Base-by-base conservation (phyloP, 2,113 vertebrate genomes). In the Puma concolor region DNA sequence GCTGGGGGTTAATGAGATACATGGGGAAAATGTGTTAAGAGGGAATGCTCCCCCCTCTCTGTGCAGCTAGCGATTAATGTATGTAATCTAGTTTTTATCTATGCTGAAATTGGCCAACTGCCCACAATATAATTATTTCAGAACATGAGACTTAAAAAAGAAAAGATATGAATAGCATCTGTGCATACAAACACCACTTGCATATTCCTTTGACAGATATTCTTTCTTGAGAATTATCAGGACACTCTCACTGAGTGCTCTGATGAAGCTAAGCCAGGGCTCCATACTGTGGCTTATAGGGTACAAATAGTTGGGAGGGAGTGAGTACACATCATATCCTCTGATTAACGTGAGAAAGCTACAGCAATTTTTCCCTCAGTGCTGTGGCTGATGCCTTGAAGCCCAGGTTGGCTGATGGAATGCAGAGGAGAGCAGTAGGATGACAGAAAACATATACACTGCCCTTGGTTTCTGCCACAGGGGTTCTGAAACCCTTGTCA, bases 41-140 rank as follows among this genome's bases (percentile, higher is more conserved):
- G 15, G 29, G 19, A 85, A 67, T 63, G 4, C 52, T 63, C 5
- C 4, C 4, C 5, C 13, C 33, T 89, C 5, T 84, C 88, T 69
- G 86, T 71, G 29, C 38, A 88, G 5, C 25, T 52, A 63, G 7
- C 1, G 4, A 94, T 52, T 93, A 96, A 48, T 60, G 63, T 27
- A 33, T 38, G 52, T 64, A 81, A 33, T 79, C n/a, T 84, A 82
- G 16, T 71, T 94, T 91, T 85, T 72, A 86, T 79, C 60, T 86
- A 7, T 67, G 14, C 25, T 41, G 33, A 94, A 14, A 4, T 31
- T 94, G 95, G 69, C 52, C 52, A 88, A 21, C 6, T 79, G 13
- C 83, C 57, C 27, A 57, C 27, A 90, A 60, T 48, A 60, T 44
- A 83, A 94, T 95, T 94, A 94, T 82, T 98, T 95, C 85, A 90